Evolutionary conservation across 2,888 invertebrate species (phyloP).

Genomic region (Sycophila texana): DNA sequence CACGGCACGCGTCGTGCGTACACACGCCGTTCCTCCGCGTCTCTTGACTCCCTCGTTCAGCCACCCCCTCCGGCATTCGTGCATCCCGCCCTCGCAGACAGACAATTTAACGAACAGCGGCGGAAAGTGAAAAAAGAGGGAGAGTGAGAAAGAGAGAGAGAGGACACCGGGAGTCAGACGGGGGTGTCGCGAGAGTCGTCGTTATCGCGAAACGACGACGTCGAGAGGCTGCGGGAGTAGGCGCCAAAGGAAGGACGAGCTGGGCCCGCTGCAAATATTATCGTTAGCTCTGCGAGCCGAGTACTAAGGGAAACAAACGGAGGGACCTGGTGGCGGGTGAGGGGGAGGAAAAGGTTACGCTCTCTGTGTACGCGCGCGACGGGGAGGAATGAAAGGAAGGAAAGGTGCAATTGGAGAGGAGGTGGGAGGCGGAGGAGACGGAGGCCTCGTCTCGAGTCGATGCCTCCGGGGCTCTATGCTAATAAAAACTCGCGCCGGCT

Average conservation of each 20-base stretch:
- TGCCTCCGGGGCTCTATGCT: conserved; percentile 44
- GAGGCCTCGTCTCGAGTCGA: conserved; percentile 41
- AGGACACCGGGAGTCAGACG: background rate
- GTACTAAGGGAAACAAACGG: conserved; percentile 22
- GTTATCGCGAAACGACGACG: background rate
- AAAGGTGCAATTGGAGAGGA: conserved; percentile 13
- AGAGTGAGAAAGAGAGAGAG: conserved; percentile 3
- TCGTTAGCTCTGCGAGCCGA: conserved; percentile 40
- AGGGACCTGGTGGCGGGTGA: background rate
- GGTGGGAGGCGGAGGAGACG: background rate
- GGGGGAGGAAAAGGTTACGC: background rate
- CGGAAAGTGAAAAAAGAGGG: background rate
- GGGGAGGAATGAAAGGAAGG: background rate
- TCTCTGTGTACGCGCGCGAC: background rate
- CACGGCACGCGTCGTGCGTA: background rate
- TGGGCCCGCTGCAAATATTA: conserved; percentile 44
- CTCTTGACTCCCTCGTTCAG: conserved; percentile 20
- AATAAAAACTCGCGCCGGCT: conserved; percentile 33
- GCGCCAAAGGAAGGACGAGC: conserved; percentile 1
- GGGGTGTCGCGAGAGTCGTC: conserved; percentile 8
- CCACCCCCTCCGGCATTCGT: background rate
- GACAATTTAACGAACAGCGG: conserved; percentile 40
- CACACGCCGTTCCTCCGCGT: background rate
- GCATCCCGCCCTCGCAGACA: conserved; percentile 18
- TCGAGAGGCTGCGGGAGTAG: background rate